Evolutionary conservation across 1,140 invertebrate genomes (phyloP), one percentile per base, ranked within the genome.

Genomic region (Procambarus virginalis): DNA sequence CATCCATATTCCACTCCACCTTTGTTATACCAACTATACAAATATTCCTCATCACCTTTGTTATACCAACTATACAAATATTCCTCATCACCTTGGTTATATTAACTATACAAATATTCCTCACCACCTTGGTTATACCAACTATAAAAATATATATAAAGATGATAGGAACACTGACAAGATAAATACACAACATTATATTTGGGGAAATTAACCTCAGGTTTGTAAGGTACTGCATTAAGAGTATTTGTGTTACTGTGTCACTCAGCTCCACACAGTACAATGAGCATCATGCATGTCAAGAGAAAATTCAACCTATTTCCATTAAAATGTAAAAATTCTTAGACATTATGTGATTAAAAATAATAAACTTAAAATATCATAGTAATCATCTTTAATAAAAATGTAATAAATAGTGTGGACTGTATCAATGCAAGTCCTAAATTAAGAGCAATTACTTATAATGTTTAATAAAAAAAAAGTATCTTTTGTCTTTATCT

Each of bases 121-220:
- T 34, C 34, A 34, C 34, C 34, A 34, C 34, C 34, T 34, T 34
- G 34, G 34, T 34, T 34, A 34, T 34, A 34, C 34, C 34, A 34
- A 34, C 34, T 34, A 34, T 34, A 34, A 34, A 34, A 34, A 34
- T 73, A 73, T 34, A 73, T 17, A 20, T 8, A 55, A 6, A 73
- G 20, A 73, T 73, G 68, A 73, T 73, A 73, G 68, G 68, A 73
- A 73, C 68, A 73, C 34, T 73, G 68, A 73, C 68, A 73, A 34
- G 20, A 73, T 73, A 73, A 73, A 73, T 73, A 73, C 68, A 73
- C 68, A 68, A 68, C 64, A 73, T 73, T 73, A 20, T 34, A 73
- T 22, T 34, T 8, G 68, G 68, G 10, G 10, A 73, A 73, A 73
- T 5, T 3, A 2, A 34, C 68, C 68, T 73, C 68, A 73, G 3